Evolutionary conservation across 2,888 invertebrate genomes (phyloP).

Genomic region (Drosophila quinaria): DNA sequence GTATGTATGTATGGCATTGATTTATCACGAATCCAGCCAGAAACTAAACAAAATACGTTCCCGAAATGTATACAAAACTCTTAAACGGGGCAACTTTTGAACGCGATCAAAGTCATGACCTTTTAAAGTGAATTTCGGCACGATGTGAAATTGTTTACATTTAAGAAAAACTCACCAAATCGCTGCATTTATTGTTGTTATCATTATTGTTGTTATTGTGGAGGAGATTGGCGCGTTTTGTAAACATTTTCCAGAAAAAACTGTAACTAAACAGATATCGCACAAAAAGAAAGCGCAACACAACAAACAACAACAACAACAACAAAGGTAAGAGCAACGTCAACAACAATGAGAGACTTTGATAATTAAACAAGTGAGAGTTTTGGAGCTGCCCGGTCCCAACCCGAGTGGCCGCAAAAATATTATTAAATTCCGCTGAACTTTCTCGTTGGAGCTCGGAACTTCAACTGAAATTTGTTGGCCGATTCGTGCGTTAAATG

Average conservation of each 20-base stretch:
- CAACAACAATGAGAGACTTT: slow-evolving; percentile 48
- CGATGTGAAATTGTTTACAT: slow-evolving; percentile 40
- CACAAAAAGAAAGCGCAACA: slow-evolving; percentile 65
- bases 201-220: slow-evolving; percentile 33
- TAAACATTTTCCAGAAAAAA: slow-evolving; percentile 68
- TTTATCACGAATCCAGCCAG: slow-evolving; percentile 3
- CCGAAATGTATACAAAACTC: slow-evolving; percentile 1
- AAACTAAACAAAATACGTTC: not conserved
- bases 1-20: not conserved
- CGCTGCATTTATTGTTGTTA: slow-evolving; percentile 58
- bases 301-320: slow-evolving; percentile 10
- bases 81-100: not conserved
- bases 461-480: slow-evolving; percentile 72
- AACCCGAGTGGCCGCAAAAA: slow-evolving; percentile 35
- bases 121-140: slow-evolving; percentile 26
- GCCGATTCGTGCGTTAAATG: slow-evolving; percentile 34
- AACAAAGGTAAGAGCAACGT: slow-evolving; percentile 12
- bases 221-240: slow-evolving; percentile 78
- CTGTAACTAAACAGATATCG: slow-evolving; percentile 36
- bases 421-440: slow-evolving; percentile 52
- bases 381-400: slow-evolving; percentile 42
- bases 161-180: slow-evolving; percentile 67
- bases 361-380: slow-evolving; percentile 79
- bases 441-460: slow-evolving; percentile 75
- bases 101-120: slow-evolving; percentile 30